Percentiles rank a stretch among this genome's conserved stretches.
Evolutionary conservation across 2,888 invertebrate genomes (phyloP).

Genomic region (Erynnis tages): DNA sequence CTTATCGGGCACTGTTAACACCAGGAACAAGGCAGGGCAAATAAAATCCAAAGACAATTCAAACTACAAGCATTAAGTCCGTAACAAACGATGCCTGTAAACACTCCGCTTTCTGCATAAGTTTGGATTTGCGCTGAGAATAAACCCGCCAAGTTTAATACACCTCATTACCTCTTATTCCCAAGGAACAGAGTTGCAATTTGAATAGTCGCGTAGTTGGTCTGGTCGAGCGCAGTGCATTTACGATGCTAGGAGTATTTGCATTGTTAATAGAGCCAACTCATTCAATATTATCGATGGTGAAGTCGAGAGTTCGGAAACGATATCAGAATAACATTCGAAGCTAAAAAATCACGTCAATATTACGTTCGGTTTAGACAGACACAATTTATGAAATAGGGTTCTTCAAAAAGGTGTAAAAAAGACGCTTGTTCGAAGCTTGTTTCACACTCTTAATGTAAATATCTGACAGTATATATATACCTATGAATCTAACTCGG

Average conservation of each 20-base stretch:
- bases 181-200: conserved; percentile 29
- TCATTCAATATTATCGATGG: conserved; percentile 69
- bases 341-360: no score
- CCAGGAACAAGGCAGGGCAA: conserved; percentile 30
- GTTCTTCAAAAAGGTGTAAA: no score
- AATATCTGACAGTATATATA: no score
- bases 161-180: conserved; percentile 29
- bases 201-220: conserved; percentile 29
- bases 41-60: conserved; percentile 55
- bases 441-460: no score
- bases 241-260: conserved; percentile 64
- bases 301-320: conserved; percentile 41
- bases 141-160: conserved; percentile 46
- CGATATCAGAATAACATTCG: conserved; percentile 8
- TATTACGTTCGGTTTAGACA: no score
- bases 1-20: conserved; percentile 17
- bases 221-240: conserved; percentile 53
- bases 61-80: conserved; percentile 65
- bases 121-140: conserved; percentile 64
- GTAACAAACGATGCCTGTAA: conserved; percentile 68
- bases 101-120: conserved; percentile 67
- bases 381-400: no score
- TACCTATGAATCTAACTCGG: no score
- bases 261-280: conserved; percentile 72
- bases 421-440: no score